Evolutionary conservation across 2,113 vertebrate species (phyloP), one percentile per base, ranked within the genome.

Genomic region (Ginglymostoma cirratum): DNA sequence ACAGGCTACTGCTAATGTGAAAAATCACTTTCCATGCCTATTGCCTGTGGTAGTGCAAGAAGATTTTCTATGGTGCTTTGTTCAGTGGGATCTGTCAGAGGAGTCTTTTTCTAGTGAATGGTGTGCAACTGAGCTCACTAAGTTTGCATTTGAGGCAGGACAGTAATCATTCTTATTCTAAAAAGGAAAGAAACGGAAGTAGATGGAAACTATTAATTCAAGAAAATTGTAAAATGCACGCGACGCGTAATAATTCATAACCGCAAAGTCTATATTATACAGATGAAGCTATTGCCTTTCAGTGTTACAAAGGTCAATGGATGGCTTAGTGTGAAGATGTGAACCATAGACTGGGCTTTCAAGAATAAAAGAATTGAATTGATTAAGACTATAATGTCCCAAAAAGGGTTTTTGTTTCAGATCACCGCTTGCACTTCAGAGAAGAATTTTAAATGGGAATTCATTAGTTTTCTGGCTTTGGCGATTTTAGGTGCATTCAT

Each of bases 1-100:
- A 98, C 98, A 98, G 98, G 97, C 97, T 98, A 97, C 97, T 97
- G 94, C 94, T 95, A 95, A 95, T 95, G 94, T 95, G 94, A 95
- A 95, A 95, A 95, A 95, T 95, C 94, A 95, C 94, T 95, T 95
- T 95, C 94, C 94, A 95, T 95, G 94, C 94, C 93, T 94, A 94
- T 94, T 94, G 93, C 93, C 94, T 95, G 94, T 72, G 94, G 42
- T 72, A 95, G 69, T 95, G 94, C 94, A 95, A 72, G 66, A 45
- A 72, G 45, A 95, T 95, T 95, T 95, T 95, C 94, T 95, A 95
- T 95, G 94, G 94, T 95, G 94, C 94, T 72, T 95, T 95, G 94
- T 95, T 76, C 72, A 48, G 69, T 45, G 69, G 42, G 69, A 95
- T 72, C 94, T 95, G 69, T 76, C 69, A 34, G 67, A 27, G 69